Base-by-base conservation (phyloP, 2,113 vertebrate species). In the Equus quagga region DNA sequence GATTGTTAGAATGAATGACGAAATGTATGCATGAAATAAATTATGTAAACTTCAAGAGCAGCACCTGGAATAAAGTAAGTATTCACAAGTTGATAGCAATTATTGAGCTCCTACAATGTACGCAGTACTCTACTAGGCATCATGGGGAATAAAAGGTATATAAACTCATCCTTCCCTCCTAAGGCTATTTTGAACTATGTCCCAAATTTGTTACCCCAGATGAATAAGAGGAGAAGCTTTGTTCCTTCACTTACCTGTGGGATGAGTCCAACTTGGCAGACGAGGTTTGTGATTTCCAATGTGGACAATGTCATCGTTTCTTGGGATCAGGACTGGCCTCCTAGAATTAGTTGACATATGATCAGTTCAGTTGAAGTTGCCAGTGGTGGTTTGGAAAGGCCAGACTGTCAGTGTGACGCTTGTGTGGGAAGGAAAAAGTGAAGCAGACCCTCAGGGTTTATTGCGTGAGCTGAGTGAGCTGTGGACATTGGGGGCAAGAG, bases 361-460 rank as follows among this genome's bases (percentile, higher is more conserved):
- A 72, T 69, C 65, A 78, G 6, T 82, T 97, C 73, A 54, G 14
- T 14, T 82, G 86, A 97, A 60, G 15, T 96, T 93, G 44, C 31
- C 13, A 51, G 60, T 73, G 49, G 72, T 89, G 21, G n/a, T 85
- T 94, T 88, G 80, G 72, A 91, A 84, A 83, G 73, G 23, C 72
- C 89, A 84, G 14, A 81, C 8, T 58, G 18, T 62, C 19, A 70
- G 18, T 56, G n/a, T 46, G 58, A 78, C 28, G 36, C 56, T 65
- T n/a, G 56, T 46, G 73, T 67, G 87, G 64, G 44, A 91, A 88
- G 60, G 69, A 76, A 56, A 94, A 93, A 56, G 60, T 70, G 56
- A 94, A 89, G 92, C 9, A 76, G 72, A 69, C 4, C 21, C 8
- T 69, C 21, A 23, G 75, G 19, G 89, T 26, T 70, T 64, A 31